Conservation (phyloP, 2,797 vertebrate species). For the Acipenser transmontanus region DNA sequence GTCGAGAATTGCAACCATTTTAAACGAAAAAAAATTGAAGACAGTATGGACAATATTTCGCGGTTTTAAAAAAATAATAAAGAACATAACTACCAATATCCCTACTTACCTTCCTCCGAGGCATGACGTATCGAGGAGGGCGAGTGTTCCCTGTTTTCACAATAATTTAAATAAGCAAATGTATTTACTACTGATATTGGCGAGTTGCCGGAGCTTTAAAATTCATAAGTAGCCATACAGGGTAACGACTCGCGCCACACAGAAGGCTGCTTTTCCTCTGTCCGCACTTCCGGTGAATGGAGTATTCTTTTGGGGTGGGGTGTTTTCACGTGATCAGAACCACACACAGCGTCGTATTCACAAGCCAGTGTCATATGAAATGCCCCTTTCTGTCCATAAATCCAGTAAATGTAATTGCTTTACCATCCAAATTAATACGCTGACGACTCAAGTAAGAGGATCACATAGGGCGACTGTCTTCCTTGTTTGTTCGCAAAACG, state of each 20-base stretch:
- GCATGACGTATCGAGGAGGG: constrained; percentile 26
- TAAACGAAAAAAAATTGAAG: too few relatives aligned
- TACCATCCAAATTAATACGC: too few relatives aligned
- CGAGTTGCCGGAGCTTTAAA: neutral
- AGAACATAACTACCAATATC: constrained; percentile 8
- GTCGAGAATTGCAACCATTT: too few relatives aligned
- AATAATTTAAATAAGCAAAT: neutral
- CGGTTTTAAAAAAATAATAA: neutral
- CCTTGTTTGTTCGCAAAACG: too few relatives aligned
- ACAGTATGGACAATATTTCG: neutral
- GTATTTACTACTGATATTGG: constrained; percentile 1
- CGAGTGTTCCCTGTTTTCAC: neutral
- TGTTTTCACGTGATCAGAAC: neutral
- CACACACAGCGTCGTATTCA: too few relatives aligned
- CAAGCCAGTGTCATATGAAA: too few relatives aligned
- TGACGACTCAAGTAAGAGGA: too few relatives aligned
- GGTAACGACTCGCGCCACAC: constrained; percentile 19
- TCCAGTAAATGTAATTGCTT: too few relatives aligned
- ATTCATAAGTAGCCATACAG: constrained; percentile 6
- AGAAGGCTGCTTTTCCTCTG: constrained; percentile 1
- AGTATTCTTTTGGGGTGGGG: neutral
- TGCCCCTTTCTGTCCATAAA: too few relatives aligned
- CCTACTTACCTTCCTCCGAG: constrained; percentile 43
- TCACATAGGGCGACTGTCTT: too few relatives aligned
- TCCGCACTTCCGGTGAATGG: constrained; percentile 15